Evolutionary conservation across 2,797 vertebrate genomes (phyloP).

Genomic region (Pitangus sulphuratus): DNA sequence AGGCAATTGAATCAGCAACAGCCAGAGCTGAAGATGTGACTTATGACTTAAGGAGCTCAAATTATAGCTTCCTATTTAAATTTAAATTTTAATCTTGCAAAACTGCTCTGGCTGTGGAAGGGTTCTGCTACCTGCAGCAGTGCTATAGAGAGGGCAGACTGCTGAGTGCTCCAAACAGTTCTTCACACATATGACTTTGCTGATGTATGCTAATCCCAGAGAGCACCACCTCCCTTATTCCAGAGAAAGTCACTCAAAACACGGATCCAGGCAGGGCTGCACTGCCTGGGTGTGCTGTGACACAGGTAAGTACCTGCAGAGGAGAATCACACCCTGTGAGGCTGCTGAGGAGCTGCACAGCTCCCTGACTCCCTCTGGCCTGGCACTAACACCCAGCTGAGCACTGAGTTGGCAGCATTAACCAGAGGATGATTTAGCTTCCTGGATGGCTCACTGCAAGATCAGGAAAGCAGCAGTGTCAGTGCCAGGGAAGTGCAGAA

Average conservation of each 20-base stretch:
- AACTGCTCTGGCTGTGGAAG: neutral
- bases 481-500: neutral
- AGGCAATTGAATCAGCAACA: neutral
- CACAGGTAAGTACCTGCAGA: neutral
- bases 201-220: neutral
- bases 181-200: neutral
- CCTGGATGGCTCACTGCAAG: neutral
- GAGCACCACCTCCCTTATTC: neutral
- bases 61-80: neutral
- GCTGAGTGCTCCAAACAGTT: neutral
- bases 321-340: neutral
- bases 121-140: neutral
- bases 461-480: neutral
- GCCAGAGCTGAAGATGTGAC: neutral
- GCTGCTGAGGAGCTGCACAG: neutral
- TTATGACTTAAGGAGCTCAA: neutral
- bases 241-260: neutral
- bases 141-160: neutral
- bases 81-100: neutral
- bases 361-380: neutral
- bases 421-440: neutral
- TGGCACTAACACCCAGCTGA: neutral
- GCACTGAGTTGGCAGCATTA: neutral
- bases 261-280: rapidly evolving
- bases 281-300: neutral